Percentiles rank a stretch among this genome's conserved stretches.
These are phyloP conservation scores for Calcarius lapponicus DNA, from an alignment of 2,797 vertebrate genomes.

Conservation along the genomic window DNA sequence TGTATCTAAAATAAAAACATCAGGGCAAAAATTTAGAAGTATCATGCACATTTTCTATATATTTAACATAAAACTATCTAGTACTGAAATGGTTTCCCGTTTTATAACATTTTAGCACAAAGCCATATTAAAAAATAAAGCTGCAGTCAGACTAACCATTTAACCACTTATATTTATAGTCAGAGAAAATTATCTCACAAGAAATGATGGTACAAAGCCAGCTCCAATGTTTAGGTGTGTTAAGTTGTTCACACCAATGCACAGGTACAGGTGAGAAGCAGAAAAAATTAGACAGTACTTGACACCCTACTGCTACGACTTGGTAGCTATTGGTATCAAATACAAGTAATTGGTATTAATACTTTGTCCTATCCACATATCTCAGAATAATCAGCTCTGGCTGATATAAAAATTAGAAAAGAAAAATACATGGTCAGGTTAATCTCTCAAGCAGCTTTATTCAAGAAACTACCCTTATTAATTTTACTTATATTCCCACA, in stretches of 20 bases:
- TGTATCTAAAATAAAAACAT: conserved; percentile 86
- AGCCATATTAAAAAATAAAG: neutral
- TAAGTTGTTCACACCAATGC: neutral
- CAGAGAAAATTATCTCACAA: neutral
- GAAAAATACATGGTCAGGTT: neutral
- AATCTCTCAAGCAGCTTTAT: neutral
- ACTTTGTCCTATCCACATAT: neutral
- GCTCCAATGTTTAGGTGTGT: neutral
- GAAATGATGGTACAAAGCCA: neutral
- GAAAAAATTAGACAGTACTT: neutral
- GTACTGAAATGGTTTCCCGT: neutral
- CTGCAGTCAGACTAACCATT: neutral
- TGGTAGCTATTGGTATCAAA: neutral
- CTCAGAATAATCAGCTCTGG: neutral
- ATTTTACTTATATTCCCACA: neutral
- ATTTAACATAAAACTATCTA: neutral
- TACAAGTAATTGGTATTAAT: neutral
- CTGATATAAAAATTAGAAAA: neutral
- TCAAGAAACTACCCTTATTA: neutral
- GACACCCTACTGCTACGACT: neutral
- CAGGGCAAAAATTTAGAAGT: neutral
- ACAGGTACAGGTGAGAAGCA: neutral
- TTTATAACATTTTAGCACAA: neutral
- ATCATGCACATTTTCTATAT: neutral
- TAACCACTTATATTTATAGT: neutral